Base-by-base conservation (phyloP, 2,888 invertebrate genomes). In the Drosophila kanekoi region DNA sequence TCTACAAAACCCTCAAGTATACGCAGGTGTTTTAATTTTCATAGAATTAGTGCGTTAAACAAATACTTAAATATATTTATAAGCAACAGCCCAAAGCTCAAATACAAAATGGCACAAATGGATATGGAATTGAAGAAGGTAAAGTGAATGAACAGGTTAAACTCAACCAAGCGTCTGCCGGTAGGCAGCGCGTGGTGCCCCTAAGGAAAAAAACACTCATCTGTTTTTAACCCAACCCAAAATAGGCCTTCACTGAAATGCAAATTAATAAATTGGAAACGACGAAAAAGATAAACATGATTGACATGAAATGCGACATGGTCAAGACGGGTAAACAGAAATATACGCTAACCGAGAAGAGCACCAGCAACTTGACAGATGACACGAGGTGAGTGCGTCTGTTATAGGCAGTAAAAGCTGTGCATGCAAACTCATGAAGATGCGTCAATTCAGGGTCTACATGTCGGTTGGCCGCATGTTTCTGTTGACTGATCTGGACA, bases 401-500 rank as follows among this genome's bases (percentile, higher is more conserved):
- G 32, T 4, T 10, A n/a, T 2, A 28, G 16, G 18, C 13, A 14
- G 18, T n/a, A 16, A 11, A 9, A 6, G 11, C 4, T 6, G 1
- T 14, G 3, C 43, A 20, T 18, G 33, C 20, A 20, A 20, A 4
- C 2, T 28, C 1, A 33, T 20, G 1, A 6, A 35, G 16, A 52
- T 14, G 3, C n/a, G 9, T 8, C 20, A 8, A 28, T 67, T 1
- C n/a, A 92, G 92, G 54, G 92, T 92, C 0, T 92, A 91, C 52
- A 77, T 91, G 89, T 95, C 96, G 4, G 94, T 97, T 6, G 97
- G 97, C 0, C 93, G 97, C 75, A 96, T 96, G 96, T 97, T 97
- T 91, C 92, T 96, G 5, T 91, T 95, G 33, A 95, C 96, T 28
- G 94, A 95, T 41, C 93, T 95, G 1, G 92, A 93, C 3, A 93